phyloP scores from a whole-genome alignment of 2,797 vertebrate species.

The Sebastes iracundus region DNA sequence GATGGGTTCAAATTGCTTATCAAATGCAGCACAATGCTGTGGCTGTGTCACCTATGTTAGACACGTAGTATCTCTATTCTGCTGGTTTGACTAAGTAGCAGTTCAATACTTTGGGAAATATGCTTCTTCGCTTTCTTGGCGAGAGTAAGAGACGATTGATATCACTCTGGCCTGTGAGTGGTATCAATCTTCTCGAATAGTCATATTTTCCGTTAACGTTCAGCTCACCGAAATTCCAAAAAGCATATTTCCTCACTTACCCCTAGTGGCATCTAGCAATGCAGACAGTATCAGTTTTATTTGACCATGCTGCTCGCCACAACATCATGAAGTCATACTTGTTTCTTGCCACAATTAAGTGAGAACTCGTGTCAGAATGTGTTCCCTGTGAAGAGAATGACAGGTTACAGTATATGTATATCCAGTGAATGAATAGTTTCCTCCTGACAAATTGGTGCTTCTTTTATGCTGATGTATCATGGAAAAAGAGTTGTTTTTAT shows the following conservation, averaged over 20 bases:
- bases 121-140: neutral
- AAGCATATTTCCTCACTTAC: neutral
- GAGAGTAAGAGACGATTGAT: neutral
- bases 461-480: conserved; percentile 34
- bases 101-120: neutral
- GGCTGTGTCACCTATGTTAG: neutral
- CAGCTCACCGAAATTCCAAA: neutral
- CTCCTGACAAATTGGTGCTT: conserved; percentile 39
- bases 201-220: neutral
- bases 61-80: neutral
- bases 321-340: neutral
- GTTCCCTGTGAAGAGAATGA: neutral
- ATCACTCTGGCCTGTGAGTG: neutral
- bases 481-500: conserved; percentile 54
- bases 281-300: neutral
- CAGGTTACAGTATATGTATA: conserved; percentile 1
- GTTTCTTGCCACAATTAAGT: neutral
- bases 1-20: conserved; percentile 3
- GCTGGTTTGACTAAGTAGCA: neutral
- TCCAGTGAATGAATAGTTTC: conserved; percentile 47
- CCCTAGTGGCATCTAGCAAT: neutral
- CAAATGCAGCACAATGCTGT: neutral
- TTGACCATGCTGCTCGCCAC: neutral
- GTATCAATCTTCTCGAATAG: neutral
- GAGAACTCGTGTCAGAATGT: neutral